These are phyloP conservation scores for Megaustenia siamemsis DNA, from an alignment of 2,888 invertebrate genomes.

Conservation along the genomic window DNA sequence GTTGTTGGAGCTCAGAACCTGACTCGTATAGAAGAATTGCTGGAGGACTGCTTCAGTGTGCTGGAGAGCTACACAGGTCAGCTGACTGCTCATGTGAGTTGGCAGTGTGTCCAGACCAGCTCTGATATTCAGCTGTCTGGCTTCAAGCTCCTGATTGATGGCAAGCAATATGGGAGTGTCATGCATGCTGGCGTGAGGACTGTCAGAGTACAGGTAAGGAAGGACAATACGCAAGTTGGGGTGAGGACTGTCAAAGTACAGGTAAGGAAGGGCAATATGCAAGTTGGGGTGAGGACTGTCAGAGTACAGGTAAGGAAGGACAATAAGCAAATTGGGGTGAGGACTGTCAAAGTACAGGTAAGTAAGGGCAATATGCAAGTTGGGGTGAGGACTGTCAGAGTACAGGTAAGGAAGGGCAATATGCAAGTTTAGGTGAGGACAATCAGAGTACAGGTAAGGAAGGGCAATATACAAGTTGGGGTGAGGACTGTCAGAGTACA, in stretches of 20 bases:
- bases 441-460: no score
- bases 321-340: no score
- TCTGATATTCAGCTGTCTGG: slow-evolving; percentile 76
- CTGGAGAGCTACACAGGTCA: slow-evolving; percentile 79
- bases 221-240: slow-evolving; percentile 73
- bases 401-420: no score
- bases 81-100: slow-evolving; percentile 78
- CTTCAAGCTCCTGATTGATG: slow-evolving; percentile 79
- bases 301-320: no score
- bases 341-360: no score
- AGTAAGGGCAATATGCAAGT: no score
- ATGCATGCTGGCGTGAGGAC: slow-evolving; percentile 77
- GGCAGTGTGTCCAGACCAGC: slow-evolving; percentile 77
- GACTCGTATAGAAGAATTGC: slow-evolving; percentile 75
- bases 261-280: no score
- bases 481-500: no score
- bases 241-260: slow-evolving; percentile 77
- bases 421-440: no score
- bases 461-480: no score
- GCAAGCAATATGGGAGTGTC: slow-evolving; percentile 79
- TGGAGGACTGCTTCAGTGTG: slow-evolving; percentile 77
- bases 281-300: no score
- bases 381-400: no score
- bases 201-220: slow-evolving; percentile 76
- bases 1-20: slow-evolving; percentile 74